These are phyloP conservation scores for Sebastes vulpes DNA, from an alignment of 2,797 vertebrate species.

Conservation along the genomic window DNA sequence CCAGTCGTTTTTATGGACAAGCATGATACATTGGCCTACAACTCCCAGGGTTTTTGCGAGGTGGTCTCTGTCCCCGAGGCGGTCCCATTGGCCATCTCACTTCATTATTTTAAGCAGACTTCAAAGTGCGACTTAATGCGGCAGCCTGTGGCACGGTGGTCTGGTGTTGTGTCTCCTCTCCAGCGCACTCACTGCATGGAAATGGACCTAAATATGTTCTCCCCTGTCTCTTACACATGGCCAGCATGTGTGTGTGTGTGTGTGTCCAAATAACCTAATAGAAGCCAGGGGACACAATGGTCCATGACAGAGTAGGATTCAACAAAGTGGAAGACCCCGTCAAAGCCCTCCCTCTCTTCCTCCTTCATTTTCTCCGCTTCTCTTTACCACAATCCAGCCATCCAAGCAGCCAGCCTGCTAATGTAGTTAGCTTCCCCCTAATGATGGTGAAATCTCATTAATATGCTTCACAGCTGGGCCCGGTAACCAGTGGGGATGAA, in stretches of 20 bases:
- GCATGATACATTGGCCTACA: slow-evolving; percentile 45
- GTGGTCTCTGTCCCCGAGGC: slow-evolving; percentile 33
- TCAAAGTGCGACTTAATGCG: slow-evolving; percentile 61
- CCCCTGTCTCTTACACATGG: slow-evolving; percentile 46
- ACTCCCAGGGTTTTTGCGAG: slow-evolving; percentile 19
- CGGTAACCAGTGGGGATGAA: slow-evolving; percentile 81
- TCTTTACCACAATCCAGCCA: slow-evolving; percentile 58
- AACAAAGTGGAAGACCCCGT: slow-evolving; percentile 63
- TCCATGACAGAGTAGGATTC: slow-evolving; percentile 52
- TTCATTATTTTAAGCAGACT: slow-evolving; percentile 72
- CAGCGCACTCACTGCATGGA: slow-evolving; percentile 31
- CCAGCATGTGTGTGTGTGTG: slow-evolving; percentile 10
- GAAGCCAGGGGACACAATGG: slow-evolving; percentile 52
- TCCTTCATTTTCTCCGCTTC: slow-evolving; percentile 57
- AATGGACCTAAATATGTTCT: slow-evolving; percentile 42
- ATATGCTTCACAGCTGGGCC: slow-evolving; percentile 85
- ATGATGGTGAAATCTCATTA: slow-evolving; percentile 86
- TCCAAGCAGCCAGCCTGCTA: slow-evolving; percentile 71
- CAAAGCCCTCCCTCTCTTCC: slow-evolving; percentile 17
- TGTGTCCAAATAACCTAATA: slow-evolving; percentile 67
- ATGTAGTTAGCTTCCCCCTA: slow-evolving; percentile 80
- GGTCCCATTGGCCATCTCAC: slow-evolving; percentile 47
- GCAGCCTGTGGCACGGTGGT: slow-evolving; percentile 61
- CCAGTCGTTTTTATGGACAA: slow-evolving; percentile 49
- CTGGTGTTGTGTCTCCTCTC: slow-evolving; percentile 61